Evolutionary conservation across 92 coral and sea anemone genomes (phyloP).

Genomic region (Virgularia gustaviana): DNA sequence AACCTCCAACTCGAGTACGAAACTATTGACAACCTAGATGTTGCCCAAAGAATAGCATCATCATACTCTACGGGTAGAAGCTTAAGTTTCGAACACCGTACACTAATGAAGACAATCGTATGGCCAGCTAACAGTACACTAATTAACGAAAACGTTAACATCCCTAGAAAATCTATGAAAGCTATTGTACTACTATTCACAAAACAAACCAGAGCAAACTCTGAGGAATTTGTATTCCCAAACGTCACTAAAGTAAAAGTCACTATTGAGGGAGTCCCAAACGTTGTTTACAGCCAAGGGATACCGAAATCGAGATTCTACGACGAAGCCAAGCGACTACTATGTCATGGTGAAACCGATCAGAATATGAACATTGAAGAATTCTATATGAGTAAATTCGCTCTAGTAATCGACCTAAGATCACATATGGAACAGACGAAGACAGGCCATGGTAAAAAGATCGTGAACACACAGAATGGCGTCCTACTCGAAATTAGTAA

Average conservation of each 20-base stretch:
- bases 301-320: conserved; percentile 16
- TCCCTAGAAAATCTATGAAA: conserved; percentile 19
- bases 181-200: conserved; percentile 21
- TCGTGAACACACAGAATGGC: conserved; percentile 23
- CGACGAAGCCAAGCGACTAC: conserved; percentile 28
- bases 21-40: conserved; percentile 6
- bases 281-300: conserved; percentile 27
- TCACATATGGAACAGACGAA: neutral
- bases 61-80: conserved; percentile 2
- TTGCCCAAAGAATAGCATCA: neutral
- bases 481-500: conserved; percentile 36
- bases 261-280: conserved; percentile 37
- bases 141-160: conserved; percentile 21
- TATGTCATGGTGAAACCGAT: conserved; percentile 4
- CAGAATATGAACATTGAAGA: conserved; percentile 18
- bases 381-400: conserved; percentile 30
- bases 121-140: conserved; percentile 5
- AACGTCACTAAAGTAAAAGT: conserved; percentile 7
- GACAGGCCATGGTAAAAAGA: neutral
- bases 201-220: neutral
- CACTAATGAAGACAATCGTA: neutral
- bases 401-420: conserved; percentile 35
- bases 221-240: conserved; percentile 10
- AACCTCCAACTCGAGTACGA: conserved; percentile 2
- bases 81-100: conserved; percentile 3